Percentiles rank a stretch among this genome's conserved stretches.
phyloP scores from a whole-genome alignment of 2,797 vertebrate genomes.

The Hypotaenidia philippensis region DNA sequence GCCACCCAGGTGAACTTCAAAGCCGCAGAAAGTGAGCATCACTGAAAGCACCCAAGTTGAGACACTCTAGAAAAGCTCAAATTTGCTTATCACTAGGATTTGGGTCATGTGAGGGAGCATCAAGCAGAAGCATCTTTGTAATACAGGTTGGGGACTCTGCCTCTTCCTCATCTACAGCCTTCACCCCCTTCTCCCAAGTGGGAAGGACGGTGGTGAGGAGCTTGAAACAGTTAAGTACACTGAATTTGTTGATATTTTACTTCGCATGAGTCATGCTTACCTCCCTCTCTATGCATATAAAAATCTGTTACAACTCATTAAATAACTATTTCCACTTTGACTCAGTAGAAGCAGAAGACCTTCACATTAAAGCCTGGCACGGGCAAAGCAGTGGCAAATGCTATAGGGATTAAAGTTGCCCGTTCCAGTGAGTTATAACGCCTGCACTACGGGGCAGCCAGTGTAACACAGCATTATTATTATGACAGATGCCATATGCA shows the following conservation, averaged over 20 bases:
- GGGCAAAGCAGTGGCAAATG: neutral
- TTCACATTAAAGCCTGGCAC: neutral
- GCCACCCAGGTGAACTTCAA: neutral
- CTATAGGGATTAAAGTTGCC: neutral
- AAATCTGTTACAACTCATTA: slow-evolving; percentile 7
- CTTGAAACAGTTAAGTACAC: neutral
- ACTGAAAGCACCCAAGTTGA: rapidly evolving
- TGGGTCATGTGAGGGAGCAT: neutral
- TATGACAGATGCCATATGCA: neutral
- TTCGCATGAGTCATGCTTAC: slow-evolving; percentile 40
- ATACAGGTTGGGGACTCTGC: neutral
- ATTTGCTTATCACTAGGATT: neutral
- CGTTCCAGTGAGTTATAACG: neutral
- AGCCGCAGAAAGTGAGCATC: neutral
- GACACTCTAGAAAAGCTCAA: neutral
- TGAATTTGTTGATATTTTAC: slow-evolving; percentile 4
- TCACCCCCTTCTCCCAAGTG: neutral
- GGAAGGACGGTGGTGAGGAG: neutral
- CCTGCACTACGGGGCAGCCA: neutral
- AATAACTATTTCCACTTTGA: slow-evolving; percentile 33
- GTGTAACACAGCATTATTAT: neutral
- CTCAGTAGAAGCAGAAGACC: slow-evolving; percentile 1
- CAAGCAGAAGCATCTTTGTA: neutral
- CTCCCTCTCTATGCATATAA: neutral
- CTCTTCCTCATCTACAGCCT: neutral